These are phyloP conservation scores for Leucoraja ocellata DNA, from an alignment of 2,797 vertebrate species.

Conservation along the genomic window DNA sequence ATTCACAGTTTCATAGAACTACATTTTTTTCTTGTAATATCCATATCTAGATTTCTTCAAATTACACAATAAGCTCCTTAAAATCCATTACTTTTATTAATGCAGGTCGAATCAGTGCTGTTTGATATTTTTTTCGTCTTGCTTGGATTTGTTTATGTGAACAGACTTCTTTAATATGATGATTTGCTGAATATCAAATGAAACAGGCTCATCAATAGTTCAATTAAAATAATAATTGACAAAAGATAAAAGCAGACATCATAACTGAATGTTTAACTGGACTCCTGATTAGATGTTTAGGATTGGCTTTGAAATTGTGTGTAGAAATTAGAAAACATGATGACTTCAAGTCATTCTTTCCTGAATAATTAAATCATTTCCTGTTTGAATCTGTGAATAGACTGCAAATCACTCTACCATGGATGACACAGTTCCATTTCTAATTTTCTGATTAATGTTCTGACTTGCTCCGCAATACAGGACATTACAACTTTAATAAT, in stretches of 20 bases:
- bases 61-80: not conserved
- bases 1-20: not conserved
- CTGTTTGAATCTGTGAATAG: not conserved
- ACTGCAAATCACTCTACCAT: not conserved
- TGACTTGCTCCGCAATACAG: not conserved
- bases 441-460: not conserved
- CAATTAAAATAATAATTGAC: not conserved
- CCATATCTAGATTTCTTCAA: not conserved
- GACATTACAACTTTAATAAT: constrained; percentile 5
- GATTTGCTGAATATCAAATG: not conserved
- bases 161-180: not conserved
- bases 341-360: not conserved
- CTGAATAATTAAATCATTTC: constrained; percentile 31
- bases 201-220: not conserved
- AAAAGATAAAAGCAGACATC: not conserved
- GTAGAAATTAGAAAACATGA: not conserved
- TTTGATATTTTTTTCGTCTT: not conserved
- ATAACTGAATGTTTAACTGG: not conserved
- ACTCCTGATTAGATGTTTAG: not conserved
- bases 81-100: not conserved
- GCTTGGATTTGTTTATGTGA: not conserved
- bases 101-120: not conserved
- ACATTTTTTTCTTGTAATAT: not conserved
- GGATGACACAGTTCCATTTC: not conserved
- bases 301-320: not conserved